Percentiles rank a stretch among this genome's conserved stretches.
phyloP scores from a whole-genome alignment of 2,113 vertebrate species.

The Butorides virescens region DNA sequence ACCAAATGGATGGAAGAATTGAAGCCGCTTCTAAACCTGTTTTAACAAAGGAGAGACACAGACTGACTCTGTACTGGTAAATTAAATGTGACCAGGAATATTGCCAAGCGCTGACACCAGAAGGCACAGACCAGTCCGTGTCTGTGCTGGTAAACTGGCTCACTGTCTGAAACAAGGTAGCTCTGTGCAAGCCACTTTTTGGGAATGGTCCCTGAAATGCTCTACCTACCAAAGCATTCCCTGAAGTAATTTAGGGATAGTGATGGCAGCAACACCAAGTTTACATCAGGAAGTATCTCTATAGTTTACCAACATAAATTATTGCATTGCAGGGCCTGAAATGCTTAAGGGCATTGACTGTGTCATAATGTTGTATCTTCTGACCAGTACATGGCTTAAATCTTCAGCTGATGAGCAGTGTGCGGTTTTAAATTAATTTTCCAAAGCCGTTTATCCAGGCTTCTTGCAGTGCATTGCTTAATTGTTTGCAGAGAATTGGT shows the following conservation, averaged over 20 bases:
- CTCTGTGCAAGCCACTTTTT: neutral
- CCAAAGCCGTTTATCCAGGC: neutral
- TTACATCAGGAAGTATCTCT: neutral
- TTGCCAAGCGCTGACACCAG: neutral
- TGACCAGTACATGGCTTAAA: neutral
- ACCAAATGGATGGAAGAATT: neutral
- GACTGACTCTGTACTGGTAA: neutral
- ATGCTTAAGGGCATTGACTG: neutral
- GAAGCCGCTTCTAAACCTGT: neutral
- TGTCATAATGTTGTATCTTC: neutral
- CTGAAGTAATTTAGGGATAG: neutral
- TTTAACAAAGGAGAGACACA: neutral
- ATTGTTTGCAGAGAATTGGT: neutral
- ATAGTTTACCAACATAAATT: neutral
- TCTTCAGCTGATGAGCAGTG: neutral
- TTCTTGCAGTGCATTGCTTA: neutral
- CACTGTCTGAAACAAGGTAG: neutral
- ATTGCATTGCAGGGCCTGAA: neutral
- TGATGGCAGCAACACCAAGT: neutral
- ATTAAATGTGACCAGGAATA: neutral
- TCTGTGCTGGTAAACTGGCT: neutral
- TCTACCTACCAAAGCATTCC: neutral
- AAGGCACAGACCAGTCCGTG: neutral
- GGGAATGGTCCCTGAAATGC: neutral
- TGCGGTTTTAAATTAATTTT: neutral